These are phyloP conservation scores for Procavia capensis DNA, from an alignment of 2,113 vertebrate species.

Conservation along the genomic window DNA sequence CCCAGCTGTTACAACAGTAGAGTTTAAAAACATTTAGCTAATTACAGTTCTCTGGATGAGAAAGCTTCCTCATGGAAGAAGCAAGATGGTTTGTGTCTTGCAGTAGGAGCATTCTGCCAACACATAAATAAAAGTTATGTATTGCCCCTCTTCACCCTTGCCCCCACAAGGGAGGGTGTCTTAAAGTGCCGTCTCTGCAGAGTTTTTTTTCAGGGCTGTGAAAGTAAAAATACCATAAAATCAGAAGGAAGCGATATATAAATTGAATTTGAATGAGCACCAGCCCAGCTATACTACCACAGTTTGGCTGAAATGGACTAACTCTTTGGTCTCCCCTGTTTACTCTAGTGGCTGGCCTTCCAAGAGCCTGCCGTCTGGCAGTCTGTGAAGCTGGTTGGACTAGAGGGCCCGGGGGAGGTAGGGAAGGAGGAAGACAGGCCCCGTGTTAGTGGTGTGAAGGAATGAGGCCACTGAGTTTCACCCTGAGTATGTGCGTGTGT, in stretches of 20 bases:
- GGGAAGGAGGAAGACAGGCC: background rate
- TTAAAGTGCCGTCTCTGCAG: conserved; percentile 60
- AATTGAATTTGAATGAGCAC: conserved; percentile 72
- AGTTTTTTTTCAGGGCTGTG: conserved; percentile 45
- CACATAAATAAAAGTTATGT: conserved; percentile 62
- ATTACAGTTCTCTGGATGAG: conserved; percentile 55
- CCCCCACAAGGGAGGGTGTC: background rate
- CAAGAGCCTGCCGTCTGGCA: background rate
- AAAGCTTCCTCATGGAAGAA: conserved; percentile 65
- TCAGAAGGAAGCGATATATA: conserved; percentile 67
- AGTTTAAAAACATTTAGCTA: conserved; percentile 62
- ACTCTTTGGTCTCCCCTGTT: background rate
- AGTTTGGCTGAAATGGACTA: conserved; percentile 31
- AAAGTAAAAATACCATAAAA: conserved; percentile 80
- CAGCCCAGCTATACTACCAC: conserved; percentile 9
- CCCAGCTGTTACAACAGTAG: conserved; percentile 55
- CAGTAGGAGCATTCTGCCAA: background rate
- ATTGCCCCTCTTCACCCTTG: background rate
- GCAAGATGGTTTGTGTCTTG: conserved; percentile 38
- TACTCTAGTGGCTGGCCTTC: background rate
- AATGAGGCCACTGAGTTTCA: background rate
- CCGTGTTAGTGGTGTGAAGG: background rate
- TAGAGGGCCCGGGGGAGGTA: background rate
- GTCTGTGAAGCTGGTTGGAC: background rate
- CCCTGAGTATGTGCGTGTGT: background rate